Evolutionary conservation across 92 coral and sea anemone genomes (phyloP), one percentile per base, ranked within the genome.

Genomic region (Phenganax subtilis): DNA sequence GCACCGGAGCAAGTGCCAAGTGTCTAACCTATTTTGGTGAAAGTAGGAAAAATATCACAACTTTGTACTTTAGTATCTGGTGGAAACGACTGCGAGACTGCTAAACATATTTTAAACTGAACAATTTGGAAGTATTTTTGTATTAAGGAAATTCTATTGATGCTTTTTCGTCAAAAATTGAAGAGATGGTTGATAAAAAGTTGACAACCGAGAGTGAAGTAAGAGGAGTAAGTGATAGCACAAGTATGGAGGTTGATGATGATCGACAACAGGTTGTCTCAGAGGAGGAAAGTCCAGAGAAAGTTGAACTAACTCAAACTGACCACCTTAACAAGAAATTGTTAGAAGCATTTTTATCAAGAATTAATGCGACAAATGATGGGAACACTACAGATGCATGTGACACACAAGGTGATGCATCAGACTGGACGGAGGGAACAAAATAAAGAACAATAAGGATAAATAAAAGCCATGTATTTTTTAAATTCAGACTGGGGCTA

Each of bases 251-350:
- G 7, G 62, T 79, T 51, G 74, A 15, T 20, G 73, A 44, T 12
- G 60, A 28, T 7, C 47, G 51, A 30, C 81, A 51, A 64, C 51
- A 79, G 12, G 56, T 9, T 51, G 62, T 20, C 17, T 51, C 61
- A 62, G 27, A 85, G 11, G 88, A 84, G 10, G 73, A 71, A 5
- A 81, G 81, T 60, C 85, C 79, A 68, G 75, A 68, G 51, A 62
- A 78, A 55, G 56, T 10, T 60, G 97, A 93, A 84, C 88, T 90
- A 57, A 93, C 93, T 55, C 98, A 93, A 81, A 93, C 98, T 0
- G 98, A 93, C 87, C 97, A 93, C 71, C 89, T 93, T 1, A 93
- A 93, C 83, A 87, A 92, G 51, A 86, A 87, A 77, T 87, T 93
- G 12, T 76, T 93, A 75, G 88, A 90, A 65, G 92, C 98, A 15